Conservation (phyloP, 1,140 invertebrate genomes). For the Periplaneta americana region DNA sequence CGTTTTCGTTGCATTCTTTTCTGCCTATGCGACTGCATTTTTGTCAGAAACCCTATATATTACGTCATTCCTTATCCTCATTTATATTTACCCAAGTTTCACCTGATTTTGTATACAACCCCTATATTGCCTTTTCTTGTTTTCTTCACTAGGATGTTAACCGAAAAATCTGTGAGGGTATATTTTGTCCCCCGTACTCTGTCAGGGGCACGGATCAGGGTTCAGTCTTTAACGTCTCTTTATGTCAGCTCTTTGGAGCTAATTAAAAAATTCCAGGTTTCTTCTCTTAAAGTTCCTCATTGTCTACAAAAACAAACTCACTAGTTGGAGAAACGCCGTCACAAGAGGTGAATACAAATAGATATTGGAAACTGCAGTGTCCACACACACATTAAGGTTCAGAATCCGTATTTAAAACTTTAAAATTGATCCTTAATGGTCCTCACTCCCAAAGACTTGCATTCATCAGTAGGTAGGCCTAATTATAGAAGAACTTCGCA, state of each 20-base stretch:
- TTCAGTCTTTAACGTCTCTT: neutral
- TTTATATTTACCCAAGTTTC: neutral
- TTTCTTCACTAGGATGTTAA: neutral
- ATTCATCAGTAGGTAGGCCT: too few species aligned
- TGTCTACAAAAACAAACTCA: neutral
- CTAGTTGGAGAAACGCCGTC: neutral
- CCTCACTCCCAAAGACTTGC: too few species aligned
- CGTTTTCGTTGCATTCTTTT: neutral
- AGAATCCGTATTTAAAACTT: neutral
- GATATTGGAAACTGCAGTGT: neutral
- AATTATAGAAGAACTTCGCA: too few species aligned
- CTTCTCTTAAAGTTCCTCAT: neutral
- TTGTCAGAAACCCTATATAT: neutral
- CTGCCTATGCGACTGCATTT: neutral
- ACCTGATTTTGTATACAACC: neutral
- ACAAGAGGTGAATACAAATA: neutral
- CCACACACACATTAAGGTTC: neutral
- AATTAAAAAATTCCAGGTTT: neutral
- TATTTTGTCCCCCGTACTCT: neutral
- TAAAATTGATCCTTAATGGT: neutral
- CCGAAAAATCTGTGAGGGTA: neutral
- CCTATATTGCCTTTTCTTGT: neutral
- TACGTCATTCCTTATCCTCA: neutral
- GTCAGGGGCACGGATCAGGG: neutral
- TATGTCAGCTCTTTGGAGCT: neutral